These are phyloP conservation scores for Halcyon smyrnensis DNA, from an alignment of 2,797 vertebrate species.

Conservation along the genomic window DNA sequence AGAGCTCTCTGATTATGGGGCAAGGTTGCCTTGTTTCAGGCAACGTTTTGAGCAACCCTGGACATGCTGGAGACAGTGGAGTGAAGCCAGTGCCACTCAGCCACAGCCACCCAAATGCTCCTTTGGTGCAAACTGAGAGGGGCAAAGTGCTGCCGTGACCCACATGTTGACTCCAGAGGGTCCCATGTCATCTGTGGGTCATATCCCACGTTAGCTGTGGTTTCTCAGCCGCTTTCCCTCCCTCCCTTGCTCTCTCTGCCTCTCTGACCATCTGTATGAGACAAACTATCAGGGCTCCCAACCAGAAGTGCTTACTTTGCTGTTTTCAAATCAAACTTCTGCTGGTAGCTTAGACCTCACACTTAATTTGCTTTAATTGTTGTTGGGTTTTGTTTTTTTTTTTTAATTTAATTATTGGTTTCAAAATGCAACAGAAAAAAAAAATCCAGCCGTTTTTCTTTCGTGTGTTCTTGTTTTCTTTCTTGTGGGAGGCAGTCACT, in stretches of 20 bases:
- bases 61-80: neutral
- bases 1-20: neutral
- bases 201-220: accelerated
- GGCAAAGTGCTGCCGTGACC: neutral
- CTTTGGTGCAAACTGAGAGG: neutral
- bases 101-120: neutral
- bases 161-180: neutral
- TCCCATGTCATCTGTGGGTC: neutral
- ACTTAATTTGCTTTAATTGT: constrained; percentile 52
- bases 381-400: constrained; percentile 3
- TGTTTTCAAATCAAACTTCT: constrained; percentile 43
- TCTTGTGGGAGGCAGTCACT: neutral
- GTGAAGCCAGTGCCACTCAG: accelerated
- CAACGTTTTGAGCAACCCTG: neutral
- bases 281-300: neutral
- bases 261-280: neutral
- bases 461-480: neutral
- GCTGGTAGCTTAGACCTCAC: neutral
- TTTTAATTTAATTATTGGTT: constrained; percentile 59
- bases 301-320: constrained; percentile 33
- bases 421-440: neutral
- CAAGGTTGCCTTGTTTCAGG: neutral
- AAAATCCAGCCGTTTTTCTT: accelerated
- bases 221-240: neutral
- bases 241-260: neutral